Evolutionary conservation across 2,888 invertebrate genomes (phyloP).

Genomic region (Zeuzera pyrina): DNA sequence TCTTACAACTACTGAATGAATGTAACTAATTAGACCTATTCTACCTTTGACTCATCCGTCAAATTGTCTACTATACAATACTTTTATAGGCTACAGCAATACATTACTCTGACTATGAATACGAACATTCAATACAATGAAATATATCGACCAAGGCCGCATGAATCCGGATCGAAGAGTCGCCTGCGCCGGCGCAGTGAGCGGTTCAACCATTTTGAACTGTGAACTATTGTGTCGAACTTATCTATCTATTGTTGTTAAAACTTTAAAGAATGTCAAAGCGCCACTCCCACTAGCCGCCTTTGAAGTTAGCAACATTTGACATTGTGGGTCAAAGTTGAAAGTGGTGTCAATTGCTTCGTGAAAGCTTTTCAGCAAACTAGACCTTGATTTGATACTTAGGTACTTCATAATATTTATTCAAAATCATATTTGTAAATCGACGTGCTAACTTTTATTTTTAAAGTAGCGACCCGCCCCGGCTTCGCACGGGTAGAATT

Average conservation of each 20-base stretch:
- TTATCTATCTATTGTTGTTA: slow-evolving; percentile 35
- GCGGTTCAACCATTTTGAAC: slow-evolving; percentile 54
- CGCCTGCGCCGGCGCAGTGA: slow-evolving; percentile 33
- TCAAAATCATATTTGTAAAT: no score
- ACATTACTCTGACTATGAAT: no score
- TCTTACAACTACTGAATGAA: no score
- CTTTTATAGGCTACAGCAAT: no score
- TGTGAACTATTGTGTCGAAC: slow-evolving; percentile 59
- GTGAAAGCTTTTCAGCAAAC: slow-evolving; percentile 1
- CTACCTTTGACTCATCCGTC: no score
- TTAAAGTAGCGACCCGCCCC: no score
- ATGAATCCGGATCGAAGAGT: slow-evolving; percentile 56
- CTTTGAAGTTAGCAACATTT: slow-evolving; percentile 24
- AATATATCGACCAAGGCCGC: slow-evolving; percentile 58
- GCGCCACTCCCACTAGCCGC: slow-evolving; percentile 36
- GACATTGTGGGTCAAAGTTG: slow-evolving; percentile 26
- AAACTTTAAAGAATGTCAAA: slow-evolving; percentile 56
- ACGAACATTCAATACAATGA: slow-evolving; percentile 29
- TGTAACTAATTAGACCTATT: no score
- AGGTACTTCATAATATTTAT: no score
- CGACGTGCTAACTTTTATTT: no score
- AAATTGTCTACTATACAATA: no score
- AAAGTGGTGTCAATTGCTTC: slow-evolving; percentile 17
- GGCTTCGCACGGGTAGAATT: no score
- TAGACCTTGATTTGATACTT: slow-evolving; percentile 18